Evolutionary conservation across 2,888 invertebrate genomes (phyloP), one percentile per base, ranked within the genome.

Genomic region (Clunio marinus): DNA sequence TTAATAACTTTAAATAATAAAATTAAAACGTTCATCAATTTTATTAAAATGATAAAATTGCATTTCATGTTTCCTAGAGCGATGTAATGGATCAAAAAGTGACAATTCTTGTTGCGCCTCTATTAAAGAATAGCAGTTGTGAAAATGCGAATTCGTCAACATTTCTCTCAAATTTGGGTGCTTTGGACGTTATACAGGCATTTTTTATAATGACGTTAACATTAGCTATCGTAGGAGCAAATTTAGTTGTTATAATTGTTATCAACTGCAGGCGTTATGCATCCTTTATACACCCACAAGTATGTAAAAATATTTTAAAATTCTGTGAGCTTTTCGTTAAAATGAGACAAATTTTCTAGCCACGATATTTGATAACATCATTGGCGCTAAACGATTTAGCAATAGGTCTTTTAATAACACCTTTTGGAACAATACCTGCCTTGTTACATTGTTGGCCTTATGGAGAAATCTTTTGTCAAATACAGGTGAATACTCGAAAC

Each of bases 401-500:
- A 74, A 91, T 91, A 77, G 93, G 93, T 57, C 83, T 92, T 73
- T 83, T 93, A 75, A 90, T 93, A 74, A 91, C 91, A 65, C 92
- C 92, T 25, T 90, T 92, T 75, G 91, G 91, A 69, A 84, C 93
- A 71, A 81, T 92, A 73, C 91, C 93, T 24, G 89, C 92, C 41
- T 81, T 93, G 71, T 87, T 91, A 75, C 88, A 89, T 78, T 93
- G 93, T 77, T 93, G 93, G 92, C 93, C 93, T 35, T 93, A 91
- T 80, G 91, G 92, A 68, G 91, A 92, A 80, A 86, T 91, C 75
- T 88, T 91, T 78, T 93, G 93, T 79, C 92, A 92, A 80, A 91
- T 93, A 77, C 93, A 93, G 88, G 92, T 92, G 80, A 82, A 75
- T 72, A n/a, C 70, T 63, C 68, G 62, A 71, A 69, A 3, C 13